These are phyloP conservation scores for Stegastes partitus DNA, from an alignment of 2,113 vertebrate species.

Conservation along the genomic window DNA sequence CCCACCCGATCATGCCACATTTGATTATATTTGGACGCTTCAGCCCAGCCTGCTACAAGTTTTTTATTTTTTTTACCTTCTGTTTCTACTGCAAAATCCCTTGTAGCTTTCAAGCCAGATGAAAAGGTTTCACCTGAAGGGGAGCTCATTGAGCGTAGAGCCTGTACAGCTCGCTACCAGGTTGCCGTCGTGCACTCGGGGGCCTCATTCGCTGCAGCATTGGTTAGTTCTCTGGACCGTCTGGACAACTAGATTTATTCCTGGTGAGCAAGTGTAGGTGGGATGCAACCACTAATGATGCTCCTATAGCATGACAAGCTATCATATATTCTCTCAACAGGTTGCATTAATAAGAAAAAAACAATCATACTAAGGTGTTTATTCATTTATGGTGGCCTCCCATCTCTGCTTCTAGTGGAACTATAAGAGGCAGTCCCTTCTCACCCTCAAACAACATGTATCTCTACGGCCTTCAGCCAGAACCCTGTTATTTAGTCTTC, in stretches of 20 bases:
- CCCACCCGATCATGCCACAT: neutral
- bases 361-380: constrained; percentile 8
- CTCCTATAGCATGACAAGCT: neutral
- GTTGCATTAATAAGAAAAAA: constrained; percentile 40
- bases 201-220: neutral
- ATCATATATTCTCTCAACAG: constrained; percentile 15
- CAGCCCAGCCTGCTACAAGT: neutral
- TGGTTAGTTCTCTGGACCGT: constrained; percentile 31
- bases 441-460: constrained; percentile 45
- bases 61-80: too few relatives aligned
- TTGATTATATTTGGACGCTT: neutral
- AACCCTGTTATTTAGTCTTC: constrained; percentile 70
- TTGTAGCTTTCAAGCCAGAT: constrained; percentile 10
- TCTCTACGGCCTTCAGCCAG: constrained; percentile 39
- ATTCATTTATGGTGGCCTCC: constrained; percentile 22
- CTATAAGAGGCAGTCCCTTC: constrained; percentile 9
- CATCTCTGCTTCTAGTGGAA: constrained; percentile 14
- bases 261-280: neutral
- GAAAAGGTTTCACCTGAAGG: constrained; percentile 38
- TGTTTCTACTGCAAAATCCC: neutral
- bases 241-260: constrained; percentile 43
- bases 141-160: neutral
- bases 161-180: constrained; percentile 22
- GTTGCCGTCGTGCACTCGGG: neutral
- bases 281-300: constrained; percentile 16